phyloP scores from a whole-genome alignment of 2,797 vertebrate species.

The Morus bassanus region DNA sequence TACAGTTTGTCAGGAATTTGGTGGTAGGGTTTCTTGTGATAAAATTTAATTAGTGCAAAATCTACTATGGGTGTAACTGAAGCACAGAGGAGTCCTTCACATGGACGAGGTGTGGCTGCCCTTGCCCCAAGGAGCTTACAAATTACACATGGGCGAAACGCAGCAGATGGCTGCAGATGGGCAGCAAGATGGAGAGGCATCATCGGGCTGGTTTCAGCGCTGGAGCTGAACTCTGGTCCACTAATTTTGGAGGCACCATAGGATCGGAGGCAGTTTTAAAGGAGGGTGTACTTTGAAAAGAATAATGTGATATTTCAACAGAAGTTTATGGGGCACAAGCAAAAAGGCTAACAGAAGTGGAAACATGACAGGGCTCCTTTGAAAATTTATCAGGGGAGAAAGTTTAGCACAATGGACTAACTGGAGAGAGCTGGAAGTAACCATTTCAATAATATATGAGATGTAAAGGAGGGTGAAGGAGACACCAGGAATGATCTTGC shows the following conservation, averaged over 20 bases:
- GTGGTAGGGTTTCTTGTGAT: not conserved
- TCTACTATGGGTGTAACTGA: not conserved
- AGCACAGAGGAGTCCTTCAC: not conserved
- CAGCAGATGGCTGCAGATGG: not conserved
- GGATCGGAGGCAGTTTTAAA: not conserved
- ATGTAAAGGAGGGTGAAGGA: slow-evolving; percentile 9
- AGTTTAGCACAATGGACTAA: not conserved
- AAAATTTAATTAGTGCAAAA: not conserved
- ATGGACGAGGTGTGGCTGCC: not conserved
- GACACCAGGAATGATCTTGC: not conserved
- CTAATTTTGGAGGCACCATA: not conserved
- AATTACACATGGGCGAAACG: rapidly evolving
- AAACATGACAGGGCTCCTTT: not conserved
- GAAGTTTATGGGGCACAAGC: not conserved
- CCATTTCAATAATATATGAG: not conserved
- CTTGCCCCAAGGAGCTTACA: not conserved
- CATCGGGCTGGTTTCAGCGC: rapidly evolving
- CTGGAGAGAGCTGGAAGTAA: not conserved
- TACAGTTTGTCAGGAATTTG: not conserved
- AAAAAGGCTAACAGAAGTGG: not conserved
- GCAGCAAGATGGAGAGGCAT: not conserved
- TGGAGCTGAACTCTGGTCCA: rapidly evolving
- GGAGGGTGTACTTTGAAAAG: not conserved
- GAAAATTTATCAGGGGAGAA: not conserved
- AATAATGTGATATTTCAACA: not conserved